Evolutionary conservation across 30 jellyfish, hydroid and myxozoan species (phyloP).

Genomic region (Chrysaora quinquecirrha): DNA sequence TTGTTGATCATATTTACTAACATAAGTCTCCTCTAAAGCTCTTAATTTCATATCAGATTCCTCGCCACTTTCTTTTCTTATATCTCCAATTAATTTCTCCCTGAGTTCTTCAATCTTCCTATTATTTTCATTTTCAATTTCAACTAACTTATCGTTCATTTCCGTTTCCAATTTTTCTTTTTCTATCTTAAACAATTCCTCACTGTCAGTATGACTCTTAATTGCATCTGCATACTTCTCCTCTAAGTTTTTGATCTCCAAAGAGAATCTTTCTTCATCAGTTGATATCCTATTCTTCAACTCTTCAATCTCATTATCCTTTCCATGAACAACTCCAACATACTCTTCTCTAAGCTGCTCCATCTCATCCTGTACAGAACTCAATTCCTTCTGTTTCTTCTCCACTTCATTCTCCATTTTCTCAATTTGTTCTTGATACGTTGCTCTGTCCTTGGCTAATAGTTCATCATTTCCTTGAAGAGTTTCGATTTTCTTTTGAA

Average conservation of each 20-base stretch:
- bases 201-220: constrained; percentile 41
- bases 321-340: constrained; percentile 1
- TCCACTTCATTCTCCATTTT: constrained; percentile 41
- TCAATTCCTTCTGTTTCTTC: constrained; percentile 56
- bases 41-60: constrained; percentile 5
- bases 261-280: constrained; percentile 7
- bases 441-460: constrained; percentile 29
- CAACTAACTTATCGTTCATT: constrained; percentile 11
- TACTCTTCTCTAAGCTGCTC: constrained; percentile 19
- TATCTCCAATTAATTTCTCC: not conserved
- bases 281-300: constrained; percentile 24
- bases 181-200: constrained; percentile 17
- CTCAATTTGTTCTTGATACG: constrained; percentile 56
- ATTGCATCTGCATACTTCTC: constrained; percentile 45
- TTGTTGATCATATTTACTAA: no score
- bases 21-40: no score
- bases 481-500: constrained; percentile 36
- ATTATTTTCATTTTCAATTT: constrained; percentile 1
- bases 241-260: constrained; percentile 65
- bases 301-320: constrained; percentile 67
- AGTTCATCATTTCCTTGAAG: constrained; percentile 9
- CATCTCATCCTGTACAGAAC: constrained; percentile 2
- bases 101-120: not conserved
- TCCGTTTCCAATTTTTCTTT: constrained; percentile 48
- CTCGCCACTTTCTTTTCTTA: constrained; percentile 1